Evolutionary conservation across 2,888 invertebrate species (phyloP).

Genomic region (Xestia c-nigrum): DNA sequence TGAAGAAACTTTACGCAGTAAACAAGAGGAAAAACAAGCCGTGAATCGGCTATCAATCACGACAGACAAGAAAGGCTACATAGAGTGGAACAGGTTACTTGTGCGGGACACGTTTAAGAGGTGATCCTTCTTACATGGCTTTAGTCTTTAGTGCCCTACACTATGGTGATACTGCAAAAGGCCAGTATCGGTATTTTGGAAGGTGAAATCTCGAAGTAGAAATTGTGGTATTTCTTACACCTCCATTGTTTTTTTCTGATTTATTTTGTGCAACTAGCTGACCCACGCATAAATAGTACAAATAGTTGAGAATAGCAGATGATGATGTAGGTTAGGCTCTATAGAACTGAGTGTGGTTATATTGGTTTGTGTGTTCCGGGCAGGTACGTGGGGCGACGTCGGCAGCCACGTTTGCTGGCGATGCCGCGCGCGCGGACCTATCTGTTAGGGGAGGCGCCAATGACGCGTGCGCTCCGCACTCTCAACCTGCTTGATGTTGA

Average conservation of each 20-base stretch:
- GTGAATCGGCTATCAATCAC: slow-evolving; percentile 25
- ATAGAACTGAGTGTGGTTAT: slow-evolving; percentile 26
- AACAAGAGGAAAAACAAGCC: slow-evolving; percentile 19
- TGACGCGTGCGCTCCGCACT: no score
- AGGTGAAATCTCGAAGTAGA: neutral
- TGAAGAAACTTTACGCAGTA: neutral
- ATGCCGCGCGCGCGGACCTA: no score
- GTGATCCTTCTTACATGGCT: slow-evolving; percentile 15
- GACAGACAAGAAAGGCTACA: slow-evolving; percentile 16
- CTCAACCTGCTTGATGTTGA: no score
- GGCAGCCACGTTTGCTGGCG: no score
- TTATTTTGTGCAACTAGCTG: no score
- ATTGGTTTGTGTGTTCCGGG: no score
- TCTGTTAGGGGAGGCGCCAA: no score
- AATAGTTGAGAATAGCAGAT: neutral
- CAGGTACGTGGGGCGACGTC: no score
- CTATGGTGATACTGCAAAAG: neutral
- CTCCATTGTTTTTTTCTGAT: neutral
- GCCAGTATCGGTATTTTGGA: neutral
- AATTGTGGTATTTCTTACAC: neutral
- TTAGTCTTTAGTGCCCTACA: neutral
- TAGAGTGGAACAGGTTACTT: slow-evolving; percentile 16
- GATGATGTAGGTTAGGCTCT: neutral
- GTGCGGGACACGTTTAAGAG: slow-evolving; percentile 15
- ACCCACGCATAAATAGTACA: no score